Conservation (phyloP, 2,113 vertebrate species). For the Ageneiosus marmoratus region DNA sequence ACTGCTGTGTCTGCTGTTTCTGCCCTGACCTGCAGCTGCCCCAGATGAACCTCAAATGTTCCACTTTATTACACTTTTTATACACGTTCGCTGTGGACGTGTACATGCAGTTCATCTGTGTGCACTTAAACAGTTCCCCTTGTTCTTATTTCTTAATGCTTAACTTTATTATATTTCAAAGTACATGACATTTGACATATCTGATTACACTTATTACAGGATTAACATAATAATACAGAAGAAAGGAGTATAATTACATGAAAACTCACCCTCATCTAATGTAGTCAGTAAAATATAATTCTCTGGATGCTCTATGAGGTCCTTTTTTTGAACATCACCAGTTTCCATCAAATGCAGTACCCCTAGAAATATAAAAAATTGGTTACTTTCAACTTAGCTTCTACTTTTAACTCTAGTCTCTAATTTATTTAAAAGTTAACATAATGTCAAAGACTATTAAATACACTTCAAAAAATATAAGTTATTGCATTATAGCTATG, state of each 20-base stretch:
- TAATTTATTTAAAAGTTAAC: background rate
- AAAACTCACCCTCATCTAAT: slow-evolving; percentile 68
- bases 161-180: background rate
- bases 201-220: background rate
- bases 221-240: background rate
- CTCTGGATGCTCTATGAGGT: slow-evolving; percentile 72
- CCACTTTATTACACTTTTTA: background rate
- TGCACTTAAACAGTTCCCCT: background rate
- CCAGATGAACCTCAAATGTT: background rate
- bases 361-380: slow-evolving; percentile 55
- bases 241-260: background rate
- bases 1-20: slow-evolving; percentile 6
- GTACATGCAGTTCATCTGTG: background rate
- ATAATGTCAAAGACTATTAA: background rate
- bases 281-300: slow-evolving; percentile 73
- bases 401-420: background rate
- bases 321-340: slow-evolving; percentile 69
- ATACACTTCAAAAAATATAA: too few relatives aligned
- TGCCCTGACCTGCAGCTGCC: slow-evolving; percentile 22
- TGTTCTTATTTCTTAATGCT: background rate
- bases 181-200: background rate
- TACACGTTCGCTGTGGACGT: background rate
- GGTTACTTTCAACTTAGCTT: background rate
- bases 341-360: slow-evolving; percentile 72
- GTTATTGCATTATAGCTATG: background rate